Evolutionary conservation across 2,797 vertebrate species (phyloP), one percentile per base, ranked within the genome.

Genomic region (Pygocentrus nattereri): DNA sequence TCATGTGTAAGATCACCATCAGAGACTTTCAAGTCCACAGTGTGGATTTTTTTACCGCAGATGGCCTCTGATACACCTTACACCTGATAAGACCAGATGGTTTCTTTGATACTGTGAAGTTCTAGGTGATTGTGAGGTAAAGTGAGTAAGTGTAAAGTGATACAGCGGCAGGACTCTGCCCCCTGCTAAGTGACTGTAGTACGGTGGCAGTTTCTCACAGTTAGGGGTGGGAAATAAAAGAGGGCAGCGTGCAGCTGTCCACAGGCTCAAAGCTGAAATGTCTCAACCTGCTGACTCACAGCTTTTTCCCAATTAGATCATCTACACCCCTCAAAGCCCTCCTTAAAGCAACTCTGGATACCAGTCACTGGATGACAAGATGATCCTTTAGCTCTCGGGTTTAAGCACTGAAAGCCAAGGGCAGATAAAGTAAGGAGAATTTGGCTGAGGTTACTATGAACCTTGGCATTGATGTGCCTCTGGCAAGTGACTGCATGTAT

Each of bases 71-170:
- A 89, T 85, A 88, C 85, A 90, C 88, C 61, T 79, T 54, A 85
- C 78, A 89, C 73, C 31, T 82, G 85, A 74, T 75, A 88, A 82
- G 81, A 85, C 78, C 87, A 90, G 58, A 72, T 41, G 34, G 44
- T 50, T 69, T 56, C 89, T 91, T 90, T 92, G 87, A 89, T 92
- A 92, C 90, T 92, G 90, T 92, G 89, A 93, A 91, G 79, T 81
- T 31, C 76, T 75, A 86, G 18, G 44, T 75, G 62, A 80, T 21
- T 72, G 67, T 70, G 85, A 82, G 80, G 27, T 10, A 23, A 44
- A 38, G 15, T 15, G 8, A 47, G 44, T 15, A 5, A 34, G 44
- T 30, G 72, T 62, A 81, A 69, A 21, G 31, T 31, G 44, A 72
- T 50, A 59, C 12, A 21, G 62, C 27, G 68, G 74, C 50, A 15